These are phyloP conservation scores for Halcyon malimbica DNA, from an alignment of 2,113 vertebrate genomes.

Conservation along the genomic window DNA sequence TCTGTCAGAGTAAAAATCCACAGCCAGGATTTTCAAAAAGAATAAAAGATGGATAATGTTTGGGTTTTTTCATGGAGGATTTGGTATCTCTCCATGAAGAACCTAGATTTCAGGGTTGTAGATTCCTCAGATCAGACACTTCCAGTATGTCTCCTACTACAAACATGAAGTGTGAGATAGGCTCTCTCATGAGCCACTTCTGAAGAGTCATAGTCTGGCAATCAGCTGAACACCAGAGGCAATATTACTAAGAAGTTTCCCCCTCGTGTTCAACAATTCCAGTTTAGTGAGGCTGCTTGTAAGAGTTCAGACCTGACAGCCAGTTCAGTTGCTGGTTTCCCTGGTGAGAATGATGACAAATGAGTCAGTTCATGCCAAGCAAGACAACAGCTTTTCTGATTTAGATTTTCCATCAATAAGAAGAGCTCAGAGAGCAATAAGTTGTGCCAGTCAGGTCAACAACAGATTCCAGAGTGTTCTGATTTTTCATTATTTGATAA, in stretches of 20 bases:
- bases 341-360: not conserved
- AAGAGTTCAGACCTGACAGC: not conserved
- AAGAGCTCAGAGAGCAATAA: slow-evolving; percentile 5
- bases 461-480: not conserved
- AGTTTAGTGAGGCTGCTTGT: not conserved
- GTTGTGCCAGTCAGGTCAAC: not conserved
- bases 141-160: not conserved
- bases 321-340: not conserved
- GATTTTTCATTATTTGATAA: slow-evolving; percentile 32
- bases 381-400: not conserved
- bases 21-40: not conserved
- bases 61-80: not conserved
- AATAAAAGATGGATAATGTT: not conserved
- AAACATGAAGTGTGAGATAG: not conserved
- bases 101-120: not conserved
- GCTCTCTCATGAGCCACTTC: not conserved
- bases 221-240: not conserved
- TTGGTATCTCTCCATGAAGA: not conserved
- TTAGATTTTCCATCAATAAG: slow-evolving; percentile 3
- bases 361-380: not conserved
- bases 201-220: not conserved
- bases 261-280: not conserved
- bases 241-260: not conserved
- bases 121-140: not conserved
- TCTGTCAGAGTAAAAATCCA: not conserved